Conservation (phyloP, 2,113 vertebrate genomes). For the Jaculus jaculus region DNA sequence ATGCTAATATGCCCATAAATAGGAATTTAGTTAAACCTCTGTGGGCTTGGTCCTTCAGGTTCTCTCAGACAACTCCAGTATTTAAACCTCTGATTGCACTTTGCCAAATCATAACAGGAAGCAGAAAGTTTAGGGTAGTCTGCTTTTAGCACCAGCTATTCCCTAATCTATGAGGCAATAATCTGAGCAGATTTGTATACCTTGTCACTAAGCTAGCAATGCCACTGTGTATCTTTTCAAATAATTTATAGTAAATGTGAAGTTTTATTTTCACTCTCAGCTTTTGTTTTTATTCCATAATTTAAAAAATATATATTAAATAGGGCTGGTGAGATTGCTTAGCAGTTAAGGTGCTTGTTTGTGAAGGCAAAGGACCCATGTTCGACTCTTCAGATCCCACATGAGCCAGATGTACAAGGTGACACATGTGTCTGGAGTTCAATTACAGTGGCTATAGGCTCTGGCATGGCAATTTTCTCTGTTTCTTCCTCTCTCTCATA, state of each 20-base stretch:
- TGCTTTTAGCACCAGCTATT: not conserved
- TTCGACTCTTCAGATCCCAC: too few species aligned
- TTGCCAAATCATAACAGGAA: not conserved
- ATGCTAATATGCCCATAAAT: slow-evolving; percentile 24
- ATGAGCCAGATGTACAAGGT: too few species aligned
- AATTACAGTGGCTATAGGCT: too few species aligned
- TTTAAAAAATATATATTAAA: too few species aligned
- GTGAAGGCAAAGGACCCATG: too few species aligned
- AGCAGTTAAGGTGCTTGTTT: too few species aligned
- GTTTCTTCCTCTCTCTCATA: too few species aligned
- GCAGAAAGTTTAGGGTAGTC: not conserved
- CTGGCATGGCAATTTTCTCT: too few species aligned
- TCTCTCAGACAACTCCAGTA: not conserved
- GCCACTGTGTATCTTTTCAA: not conserved
- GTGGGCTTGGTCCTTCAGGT: not conserved
- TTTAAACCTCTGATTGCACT: not conserved
- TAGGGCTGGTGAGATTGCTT: too few species aligned
- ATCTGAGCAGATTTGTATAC: not conserved
- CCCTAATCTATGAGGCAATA: not conserved
- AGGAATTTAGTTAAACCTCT: not conserved
- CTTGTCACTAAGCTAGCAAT: not conserved
- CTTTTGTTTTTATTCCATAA: not conserved
- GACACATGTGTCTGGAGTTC: too few species aligned
- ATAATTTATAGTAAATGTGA: not conserved
- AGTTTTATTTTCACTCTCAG: not conserved